Conservation (phyloP, 2,113 vertebrate genomes). For the Carassius auratus region DNA sequence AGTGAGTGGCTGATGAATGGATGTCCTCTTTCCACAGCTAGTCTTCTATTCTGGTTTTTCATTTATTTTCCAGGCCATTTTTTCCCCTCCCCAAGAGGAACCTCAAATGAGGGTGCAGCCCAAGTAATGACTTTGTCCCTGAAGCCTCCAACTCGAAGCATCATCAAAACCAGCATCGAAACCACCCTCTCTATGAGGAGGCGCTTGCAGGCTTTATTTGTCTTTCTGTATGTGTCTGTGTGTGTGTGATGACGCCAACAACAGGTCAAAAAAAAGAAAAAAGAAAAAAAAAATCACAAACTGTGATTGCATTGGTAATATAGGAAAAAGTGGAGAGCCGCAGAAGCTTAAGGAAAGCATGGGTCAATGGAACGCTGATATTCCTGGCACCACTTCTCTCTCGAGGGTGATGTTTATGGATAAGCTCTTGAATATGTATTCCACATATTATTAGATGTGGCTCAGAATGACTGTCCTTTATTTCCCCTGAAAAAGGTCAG, state of each 20-base stretch:
- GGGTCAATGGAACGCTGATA: slow-evolving; percentile 42
- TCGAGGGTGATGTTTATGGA: slow-evolving; percentile 59
- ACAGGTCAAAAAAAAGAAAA: neutral
- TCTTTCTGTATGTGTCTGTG: slow-evolving; percentile 1
- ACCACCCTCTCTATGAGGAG: slow-evolving; percentile 6
- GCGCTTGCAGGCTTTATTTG: neutral
- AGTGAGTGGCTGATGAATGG: slow-evolving; percentile 21
- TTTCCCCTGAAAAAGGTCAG: slow-evolving; percentile 52
- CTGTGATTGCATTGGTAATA: slow-evolving; percentile 49
- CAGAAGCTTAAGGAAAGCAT: slow-evolving; percentile 12
- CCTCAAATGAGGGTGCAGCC: slow-evolving; percentile 29
- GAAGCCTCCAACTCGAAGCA: neutral
- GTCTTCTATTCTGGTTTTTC: slow-evolving; percentile 29
- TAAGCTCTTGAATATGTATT: slow-evolving; percentile 61
- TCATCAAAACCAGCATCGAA: slow-evolving; percentile 6
- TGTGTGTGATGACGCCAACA: slow-evolving; percentile 3
- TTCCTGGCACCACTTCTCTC: slow-evolving; percentile 50
- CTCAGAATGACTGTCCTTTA: slow-evolving; percentile 48
- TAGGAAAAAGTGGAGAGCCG: slow-evolving; percentile 16
- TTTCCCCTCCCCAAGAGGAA: slow-evolving; percentile 27
- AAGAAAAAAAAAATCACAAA: neutral
- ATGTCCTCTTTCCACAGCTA: slow-evolving; percentile 14
- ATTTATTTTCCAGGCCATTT: slow-evolving; percentile 40
- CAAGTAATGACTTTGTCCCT: slow-evolving; percentile 43
- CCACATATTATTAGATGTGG: slow-evolving; percentile 55